Conservation (phyloP, 2,113 vertebrate genomes). For the Eubucco bourcierii region DNA sequence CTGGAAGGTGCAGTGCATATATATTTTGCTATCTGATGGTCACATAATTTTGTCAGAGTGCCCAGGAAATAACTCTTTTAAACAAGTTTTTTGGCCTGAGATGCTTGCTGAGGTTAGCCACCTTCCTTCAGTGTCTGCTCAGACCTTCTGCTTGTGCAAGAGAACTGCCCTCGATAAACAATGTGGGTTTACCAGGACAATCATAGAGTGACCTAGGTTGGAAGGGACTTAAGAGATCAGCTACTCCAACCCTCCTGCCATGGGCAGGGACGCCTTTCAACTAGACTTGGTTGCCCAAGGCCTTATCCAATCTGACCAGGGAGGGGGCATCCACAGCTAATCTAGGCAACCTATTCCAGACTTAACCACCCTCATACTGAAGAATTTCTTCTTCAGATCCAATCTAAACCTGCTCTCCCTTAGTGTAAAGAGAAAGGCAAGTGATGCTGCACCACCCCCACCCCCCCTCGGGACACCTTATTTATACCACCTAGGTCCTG, state of each 20-base stretch:
- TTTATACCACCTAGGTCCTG: not conserved
- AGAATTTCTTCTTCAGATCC: too few relatives aligned
- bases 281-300: too few relatives aligned
- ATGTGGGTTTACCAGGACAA: not conserved
- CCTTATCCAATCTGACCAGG: too few relatives aligned
- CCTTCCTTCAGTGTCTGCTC: not conserved
- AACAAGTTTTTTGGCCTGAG: not conserved
- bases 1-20: not conserved
- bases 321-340: too few relatives aligned
- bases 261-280: too few relatives aligned
- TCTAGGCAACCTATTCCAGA: too few relatives aligned
- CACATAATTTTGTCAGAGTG: constrained; percentile 6
- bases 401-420: too few relatives aligned
- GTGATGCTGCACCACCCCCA: too few relatives aligned
- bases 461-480: not conserved
- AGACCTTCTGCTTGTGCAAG: not conserved
- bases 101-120: not conserved
- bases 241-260: too few relatives aligned
- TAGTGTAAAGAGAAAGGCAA: not conserved
- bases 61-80: not conserved
- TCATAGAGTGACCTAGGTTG: too few relatives aligned
- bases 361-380: too few relatives aligned
- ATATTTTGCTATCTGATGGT: not conserved
- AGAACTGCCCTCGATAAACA: not conserved
- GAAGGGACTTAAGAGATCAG: too few relatives aligned